phyloP scores from a whole-genome alignment of 2,797 vertebrate genomes.

The Streptopelia turtur region DNA sequence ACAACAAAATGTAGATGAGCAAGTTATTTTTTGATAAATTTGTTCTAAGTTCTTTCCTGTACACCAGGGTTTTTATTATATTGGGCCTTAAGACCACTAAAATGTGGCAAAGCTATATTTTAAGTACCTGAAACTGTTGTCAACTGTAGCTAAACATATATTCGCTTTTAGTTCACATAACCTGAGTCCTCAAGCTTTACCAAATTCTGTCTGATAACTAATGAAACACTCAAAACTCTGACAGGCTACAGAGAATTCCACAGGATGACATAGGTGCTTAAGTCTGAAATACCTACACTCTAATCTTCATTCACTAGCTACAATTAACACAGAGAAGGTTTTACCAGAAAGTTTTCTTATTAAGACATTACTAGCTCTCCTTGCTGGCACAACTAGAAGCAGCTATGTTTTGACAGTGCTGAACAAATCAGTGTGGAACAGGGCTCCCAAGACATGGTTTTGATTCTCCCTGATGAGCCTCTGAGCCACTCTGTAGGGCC shows the following conservation, averaged over 20 bases:
- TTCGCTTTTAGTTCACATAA: background rate
- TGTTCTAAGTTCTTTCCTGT: background rate
- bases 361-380: background rate
- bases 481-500: background rate
- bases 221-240: background rate
- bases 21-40: background rate
- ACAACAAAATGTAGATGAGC: background rate
- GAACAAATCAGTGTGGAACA: fast-evolving
- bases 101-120: background rate
- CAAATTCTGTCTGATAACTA: background rate
- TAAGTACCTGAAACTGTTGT: background rate
- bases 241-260: background rate
- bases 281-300: background rate
- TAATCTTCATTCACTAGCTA: background rate
- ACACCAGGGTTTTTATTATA: background rate
- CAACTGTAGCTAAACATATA: background rate
- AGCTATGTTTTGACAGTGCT: background rate
- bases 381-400: background rate
- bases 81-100: background rate
- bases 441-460: background rate
- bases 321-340: background rate
- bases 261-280: background rate
- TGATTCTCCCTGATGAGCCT: background rate
- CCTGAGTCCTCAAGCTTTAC: background rate
- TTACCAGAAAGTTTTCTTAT: background rate